These are phyloP conservation scores for Neolamprologus multifasciatus DNA, from an alignment of 2,797 vertebrate species.

Conservation along the genomic window DNA sequence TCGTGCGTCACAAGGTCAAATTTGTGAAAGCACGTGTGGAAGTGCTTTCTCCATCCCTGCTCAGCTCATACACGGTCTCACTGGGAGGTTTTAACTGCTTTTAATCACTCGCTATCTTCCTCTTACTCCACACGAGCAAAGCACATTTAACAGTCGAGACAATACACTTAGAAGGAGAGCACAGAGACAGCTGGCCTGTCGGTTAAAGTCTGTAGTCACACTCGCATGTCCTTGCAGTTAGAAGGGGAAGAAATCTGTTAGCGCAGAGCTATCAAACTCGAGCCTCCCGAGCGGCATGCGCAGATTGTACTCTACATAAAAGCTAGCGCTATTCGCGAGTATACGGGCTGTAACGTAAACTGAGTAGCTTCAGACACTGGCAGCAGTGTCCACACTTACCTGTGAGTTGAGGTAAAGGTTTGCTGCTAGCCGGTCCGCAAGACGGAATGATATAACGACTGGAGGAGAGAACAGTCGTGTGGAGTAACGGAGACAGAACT, in stretches of 20 bases:
- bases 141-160: background rate
- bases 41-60: slow-evolving; percentile 5
- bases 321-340: no score
- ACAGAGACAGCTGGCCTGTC: no score
- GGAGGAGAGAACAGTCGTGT: slow-evolving; percentile 7
- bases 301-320: background rate
- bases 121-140: background rate
- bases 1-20: slow-evolving; percentile 80
- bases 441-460: slow-evolving; percentile 24
- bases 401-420: background rate
- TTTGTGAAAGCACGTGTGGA: slow-evolving; percentile 41
- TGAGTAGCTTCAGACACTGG: fast-evolving
- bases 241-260: background rate
- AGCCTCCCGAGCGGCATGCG: background rate
- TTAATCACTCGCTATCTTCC: background rate
- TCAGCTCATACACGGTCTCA: background rate
- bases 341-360: fast-evolving
- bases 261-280: background rate
- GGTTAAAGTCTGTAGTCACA: no score
- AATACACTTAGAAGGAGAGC: fast-evolving
- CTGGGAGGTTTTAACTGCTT: background rate
- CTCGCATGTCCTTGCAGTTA: background rate
- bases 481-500: background rate
- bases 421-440: background rate
- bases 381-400: slow-evolving; percentile 48